A percentile compares a stretch with the other conserved stretches of the same genome.
Evolutionary conservation across 2,797 vertebrate species (phyloP).

Genomic region (Centropyge bicolor): DNA sequence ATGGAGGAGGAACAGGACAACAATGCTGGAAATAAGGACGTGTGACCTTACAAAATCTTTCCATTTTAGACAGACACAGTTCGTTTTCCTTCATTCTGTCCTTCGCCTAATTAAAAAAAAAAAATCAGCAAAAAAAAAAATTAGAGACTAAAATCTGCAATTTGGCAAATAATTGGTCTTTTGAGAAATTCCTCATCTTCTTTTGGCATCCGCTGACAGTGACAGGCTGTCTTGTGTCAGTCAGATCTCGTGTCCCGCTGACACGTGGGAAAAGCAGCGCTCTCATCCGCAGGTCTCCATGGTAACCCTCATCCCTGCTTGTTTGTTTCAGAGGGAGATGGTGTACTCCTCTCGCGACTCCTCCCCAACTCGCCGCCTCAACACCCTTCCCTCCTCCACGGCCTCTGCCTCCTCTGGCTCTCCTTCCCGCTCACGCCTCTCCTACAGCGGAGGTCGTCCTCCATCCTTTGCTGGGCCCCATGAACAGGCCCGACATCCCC

Average conservation of each 20-base stretch:
- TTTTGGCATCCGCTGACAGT: constrained; percentile 4
- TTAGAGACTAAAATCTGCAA: background rate
- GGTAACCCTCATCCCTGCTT: constrained; percentile 59
- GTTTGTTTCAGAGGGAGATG: constrained; percentile 92
- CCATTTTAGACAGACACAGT: background rate
- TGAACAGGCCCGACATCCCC: constrained; percentile 85
- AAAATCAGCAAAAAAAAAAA: background rate
- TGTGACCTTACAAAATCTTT: background rate
- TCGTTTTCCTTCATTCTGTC: background rate
- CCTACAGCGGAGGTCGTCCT: constrained; percentile 93
- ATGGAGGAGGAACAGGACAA: background rate
- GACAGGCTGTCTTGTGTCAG: constrained; percentile 32
- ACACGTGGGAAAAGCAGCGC: constrained; percentile 21
- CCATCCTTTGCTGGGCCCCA: constrained; percentile 91
- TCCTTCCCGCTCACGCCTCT: constrained; percentile 95
- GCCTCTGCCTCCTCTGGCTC: constrained; percentile 90
- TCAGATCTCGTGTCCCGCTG: constrained; percentile 31
- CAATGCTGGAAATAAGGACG: background rate
- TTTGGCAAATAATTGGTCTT: constrained; percentile 29
- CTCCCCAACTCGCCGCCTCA: constrained; percentile 95
- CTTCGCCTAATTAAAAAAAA: background rate
- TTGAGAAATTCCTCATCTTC: constrained; percentile 16
- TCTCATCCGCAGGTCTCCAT: constrained; percentile 56
- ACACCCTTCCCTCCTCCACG: constrained; percentile 92
- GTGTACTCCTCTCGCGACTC: constrained; percentile 97